phyloP scores from a whole-genome alignment of 2,888 invertebrate species.

The Lampropteryx suffumata region DNA sequence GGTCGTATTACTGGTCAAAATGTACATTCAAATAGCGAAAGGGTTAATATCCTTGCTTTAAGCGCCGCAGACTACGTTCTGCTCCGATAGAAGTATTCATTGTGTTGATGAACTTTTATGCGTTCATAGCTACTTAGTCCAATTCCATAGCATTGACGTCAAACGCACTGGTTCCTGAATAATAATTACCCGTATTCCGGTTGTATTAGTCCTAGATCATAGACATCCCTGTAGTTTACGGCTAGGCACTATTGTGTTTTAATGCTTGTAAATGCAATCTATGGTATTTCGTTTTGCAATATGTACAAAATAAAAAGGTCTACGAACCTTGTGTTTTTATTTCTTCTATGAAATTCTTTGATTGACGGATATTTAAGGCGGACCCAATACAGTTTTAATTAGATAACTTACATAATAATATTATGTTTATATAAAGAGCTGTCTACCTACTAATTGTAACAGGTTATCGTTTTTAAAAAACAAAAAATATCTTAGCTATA shows the following conservation, averaged over 20 bases:
- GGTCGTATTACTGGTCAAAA: no score
- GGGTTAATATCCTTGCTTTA: no score
- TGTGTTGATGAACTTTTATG: constrained; percentile 22
- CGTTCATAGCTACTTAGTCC: constrained; percentile 32
- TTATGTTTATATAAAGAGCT: no score
- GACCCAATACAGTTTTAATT: background rate
- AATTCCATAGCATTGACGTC: constrained; percentile 53
- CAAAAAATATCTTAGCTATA: constrained; percentile 36
- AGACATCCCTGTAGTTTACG: constrained; percentile 19
- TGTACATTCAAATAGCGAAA: no score
- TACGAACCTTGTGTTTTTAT: no score
- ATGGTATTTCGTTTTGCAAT: no score
- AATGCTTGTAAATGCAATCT: background rate
- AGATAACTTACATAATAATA: no score
- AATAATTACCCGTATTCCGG: constrained; percentile 52
- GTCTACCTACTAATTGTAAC: constrained; percentile 1
- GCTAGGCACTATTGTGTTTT: background rate
- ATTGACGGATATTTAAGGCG: no score
- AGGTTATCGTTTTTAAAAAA: constrained; percentile 9
- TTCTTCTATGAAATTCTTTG: no score
- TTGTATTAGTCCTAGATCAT: constrained; percentile 22
- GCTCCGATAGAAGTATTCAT: constrained; percentile 7
- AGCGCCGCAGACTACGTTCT: constrained; percentile 4
- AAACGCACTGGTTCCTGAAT: constrained; percentile 46
- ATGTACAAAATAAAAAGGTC: no score